Percentiles rank a stretch among this genome's conserved stretches.
Conservation (phyloP, 2,888 invertebrate species). For the Galeopsomyia nigrocyanea region DNA sequence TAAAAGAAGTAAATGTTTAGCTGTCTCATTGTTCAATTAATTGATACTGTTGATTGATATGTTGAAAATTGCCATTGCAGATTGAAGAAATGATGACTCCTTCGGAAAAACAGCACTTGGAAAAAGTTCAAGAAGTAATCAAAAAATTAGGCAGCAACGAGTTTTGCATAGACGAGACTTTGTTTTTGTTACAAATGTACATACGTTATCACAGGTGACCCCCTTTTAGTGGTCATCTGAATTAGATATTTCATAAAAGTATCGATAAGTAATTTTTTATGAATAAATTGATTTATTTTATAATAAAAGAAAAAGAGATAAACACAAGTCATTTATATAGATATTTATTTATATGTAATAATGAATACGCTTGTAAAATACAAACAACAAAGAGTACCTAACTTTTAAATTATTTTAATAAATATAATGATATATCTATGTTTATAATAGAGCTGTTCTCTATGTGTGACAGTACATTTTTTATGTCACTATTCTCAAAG, state of each 20-base stretch:
- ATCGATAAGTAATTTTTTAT: constrained; percentile 10
- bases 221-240: background rate
- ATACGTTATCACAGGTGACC: constrained; percentile 71
- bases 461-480: constrained; percentile 64
- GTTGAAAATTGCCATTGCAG: constrained; percentile 67
- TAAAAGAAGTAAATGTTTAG: constrained; percentile 77
- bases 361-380: constrained; percentile 69
- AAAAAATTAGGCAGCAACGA: constrained; percentile 85
- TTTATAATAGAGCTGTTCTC: constrained; percentile 65
- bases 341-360: constrained; percentile 67
- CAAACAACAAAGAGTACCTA: constrained; percentile 69
- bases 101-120: constrained; percentile 83
- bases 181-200: constrained; percentile 87
- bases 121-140: constrained; percentile 80
- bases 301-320: constrained; percentile 38
- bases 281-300: constrained; percentile 39
- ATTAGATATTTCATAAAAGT: constrained; percentile 8
- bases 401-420: constrained; percentile 68
- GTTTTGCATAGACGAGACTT: constrained; percentile 84
- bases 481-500: constrained; percentile 61
- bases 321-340: constrained; percentile 61
- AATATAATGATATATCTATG: constrained; percentile 67
- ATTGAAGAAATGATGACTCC: constrained; percentile 90
- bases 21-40: constrained; percentile 9
- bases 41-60: constrained; percentile 24